Evolutionary conservation across 2,797 vertebrate genomes (phyloP), one percentile per base, ranked within the genome.

Genomic region (Myripristis jacobus): DNA sequence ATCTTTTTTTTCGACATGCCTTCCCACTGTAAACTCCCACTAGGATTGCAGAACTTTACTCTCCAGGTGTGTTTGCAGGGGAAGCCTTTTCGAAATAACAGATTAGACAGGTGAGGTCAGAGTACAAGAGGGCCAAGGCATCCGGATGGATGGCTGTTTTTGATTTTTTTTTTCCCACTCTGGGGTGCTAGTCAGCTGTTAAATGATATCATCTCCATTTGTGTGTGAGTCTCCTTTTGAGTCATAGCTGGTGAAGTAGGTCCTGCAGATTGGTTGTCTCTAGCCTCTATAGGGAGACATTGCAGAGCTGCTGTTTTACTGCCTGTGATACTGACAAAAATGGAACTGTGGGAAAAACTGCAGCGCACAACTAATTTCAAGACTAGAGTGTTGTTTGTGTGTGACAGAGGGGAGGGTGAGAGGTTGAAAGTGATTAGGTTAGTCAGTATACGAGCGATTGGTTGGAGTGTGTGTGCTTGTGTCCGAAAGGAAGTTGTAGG

Each of bases 21-120:
- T 36, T 43, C 41, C 29, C 21, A 31, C n/a, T 19, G 54, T 72
- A 16, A 78, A 75, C 68, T 84, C 55, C 66, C 38, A 61, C 55
- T 16, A 72, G 55, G 25, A 27, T 66, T 81, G 64, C 22, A 44
- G 63, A 81, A 48, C 60, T 69, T 61, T 75, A 64, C 31, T 19
- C 44, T 70, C 61, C 84, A 89, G 87, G 86, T 91, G 83, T 76
- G 83, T 71, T 72, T 21, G 53, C 12, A 55, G 52, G 70, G 65
- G 88, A 86, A 74, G 81, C 81, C 68, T 65, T 56, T 44, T 69
- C 70, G 71, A 25, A 48, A 59, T 70, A 21, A 60, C 36, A 66
- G 70, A 80, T 88, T 79, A 85, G 60, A 61, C 59, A 81, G 77
- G 81, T 86, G 79, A 89, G 86, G 85, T 88, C 83, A 88, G 70